A percentile compares a stretch with the other conserved stretches of the same genome.
These are phyloP conservation scores for Oryzaephilus surinamensis DNA, from an alignment of 1,140 invertebrate species.

Conservation along the genomic window DNA sequence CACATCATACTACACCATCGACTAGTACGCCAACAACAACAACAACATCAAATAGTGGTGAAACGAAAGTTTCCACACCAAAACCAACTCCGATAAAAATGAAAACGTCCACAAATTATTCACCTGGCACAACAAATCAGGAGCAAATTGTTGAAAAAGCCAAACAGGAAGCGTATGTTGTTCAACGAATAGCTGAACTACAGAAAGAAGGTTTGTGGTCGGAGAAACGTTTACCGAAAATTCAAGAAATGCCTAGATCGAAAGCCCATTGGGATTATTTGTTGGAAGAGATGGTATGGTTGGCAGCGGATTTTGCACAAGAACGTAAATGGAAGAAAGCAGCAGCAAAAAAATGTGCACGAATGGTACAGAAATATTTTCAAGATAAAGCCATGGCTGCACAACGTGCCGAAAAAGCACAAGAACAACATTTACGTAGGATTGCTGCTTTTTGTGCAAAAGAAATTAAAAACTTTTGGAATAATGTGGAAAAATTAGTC, in stretches of 20 bases:
- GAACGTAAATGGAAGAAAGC: constrained; percentile 97
- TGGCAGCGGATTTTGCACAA: constrained; percentile 93
- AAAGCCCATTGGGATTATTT: constrained; percentile 99
- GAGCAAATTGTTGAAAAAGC: constrained; percentile 81
- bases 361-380: constrained; percentile 93
- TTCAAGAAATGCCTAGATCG: constrained; percentile 75
- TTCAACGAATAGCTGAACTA: constrained; percentile 80
- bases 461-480: constrained; percentile 92
- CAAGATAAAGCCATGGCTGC: constrained; percentile 85
- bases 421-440: constrained; percentile 73
- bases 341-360: constrained; percentile 82
- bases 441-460: constrained; percentile 86
- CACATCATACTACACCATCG: too few relatives aligned
- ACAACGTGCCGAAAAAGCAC: constrained; percentile 83
- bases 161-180: constrained; percentile 89
- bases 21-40: constrained; percentile 10
- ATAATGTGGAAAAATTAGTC: constrained; percentile 92
- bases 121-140: constrained; percentile 23
- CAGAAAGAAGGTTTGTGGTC: constrained; percentile 90
- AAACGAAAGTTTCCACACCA: constrained; percentile 7
- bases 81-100: constrained; percentile 11
- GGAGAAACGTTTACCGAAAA: constrained; percentile 81
- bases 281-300: constrained; percentile 97
- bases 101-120: constrained; percentile 10
- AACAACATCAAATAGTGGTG: constrained; percentile 2